Percentiles rank a stretch among this genome's conserved stretches.
Evolutionary conservation across 2,113 vertebrate genomes (phyloP).

Genomic region (Scatophagus argus): DNA sequence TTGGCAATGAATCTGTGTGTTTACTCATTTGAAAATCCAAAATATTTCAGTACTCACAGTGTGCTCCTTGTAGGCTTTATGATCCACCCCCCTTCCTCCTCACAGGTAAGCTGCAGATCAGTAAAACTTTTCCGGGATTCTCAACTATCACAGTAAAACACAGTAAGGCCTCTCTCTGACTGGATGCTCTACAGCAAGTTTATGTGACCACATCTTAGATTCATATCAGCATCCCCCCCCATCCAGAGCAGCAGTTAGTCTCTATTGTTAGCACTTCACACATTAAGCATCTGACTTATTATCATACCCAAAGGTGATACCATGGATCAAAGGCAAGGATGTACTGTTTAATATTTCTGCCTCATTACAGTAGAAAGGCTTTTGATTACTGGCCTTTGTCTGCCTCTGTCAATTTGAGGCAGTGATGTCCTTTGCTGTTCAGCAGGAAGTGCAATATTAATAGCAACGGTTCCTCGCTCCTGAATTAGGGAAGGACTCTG

Average conservation of each 20-base stretch:
- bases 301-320: constrained; percentile 79
- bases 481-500: constrained; percentile 36
- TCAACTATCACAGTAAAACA: constrained; percentile 3
- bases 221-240: constrained; percentile 43
- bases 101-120: neutral
- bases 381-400: constrained; percentile 80
- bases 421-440: constrained; percentile 71
- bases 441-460: constrained; percentile 76
- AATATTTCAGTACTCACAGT: constrained; percentile 20
- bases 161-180: constrained; percentile 5
- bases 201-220: constrained; percentile 41
- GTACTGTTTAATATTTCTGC: constrained; percentile 80
- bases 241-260: constrained; percentile 55
- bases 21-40: constrained; percentile 23
- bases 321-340: constrained; percentile 79
- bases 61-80: constrained; percentile 10
- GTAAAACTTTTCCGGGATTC: constrained; percentile 9
- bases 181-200: constrained; percentile 15
- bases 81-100: neutral
- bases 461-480: constrained; percentile 42
- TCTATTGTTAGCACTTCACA: constrained; percentile 64
- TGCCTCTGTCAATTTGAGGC: constrained; percentile 73
- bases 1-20: constrained; percentile 45
- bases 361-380: constrained; percentile 73
- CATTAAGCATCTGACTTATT: constrained; percentile 79